These are phyloP conservation scores for Menura novaehollandiae DNA, from an alignment of 2,113 vertebrate species.

Conservation along the genomic window DNA sequence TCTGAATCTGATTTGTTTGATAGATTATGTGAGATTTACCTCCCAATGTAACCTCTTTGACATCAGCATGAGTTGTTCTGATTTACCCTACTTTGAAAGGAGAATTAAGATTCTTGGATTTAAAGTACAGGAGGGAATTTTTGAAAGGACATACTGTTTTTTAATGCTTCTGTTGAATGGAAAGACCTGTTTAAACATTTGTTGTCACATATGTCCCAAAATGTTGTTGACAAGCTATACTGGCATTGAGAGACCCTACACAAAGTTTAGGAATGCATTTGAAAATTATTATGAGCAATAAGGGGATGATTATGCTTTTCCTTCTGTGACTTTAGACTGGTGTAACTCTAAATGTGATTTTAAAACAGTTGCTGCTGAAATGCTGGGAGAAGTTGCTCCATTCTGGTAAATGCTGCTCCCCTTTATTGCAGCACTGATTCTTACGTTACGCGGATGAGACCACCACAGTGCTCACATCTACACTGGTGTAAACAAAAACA, in stretches of 20 bases:
- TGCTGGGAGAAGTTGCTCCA: neutral
- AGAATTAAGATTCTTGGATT: conserved; percentile 44
- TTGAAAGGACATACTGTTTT: conserved; percentile 35
- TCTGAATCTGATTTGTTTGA: neutral
- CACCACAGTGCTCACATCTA: neutral
- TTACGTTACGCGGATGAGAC: neutral
- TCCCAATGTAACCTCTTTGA: neutral
- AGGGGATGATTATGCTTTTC: conserved; percentile 19
- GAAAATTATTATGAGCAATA: conserved; percentile 16
- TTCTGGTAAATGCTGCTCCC: neutral
- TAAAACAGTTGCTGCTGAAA: neutral
- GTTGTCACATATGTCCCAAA: conserved; percentile 55
- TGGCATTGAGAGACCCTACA: conserved; percentile 57
- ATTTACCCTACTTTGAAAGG: conserved; percentile 3
- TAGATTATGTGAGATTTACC: neutral
- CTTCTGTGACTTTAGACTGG: conserved; percentile 13
- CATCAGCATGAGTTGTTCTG: neutral
- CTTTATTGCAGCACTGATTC: neutral
- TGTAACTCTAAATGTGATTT: neutral
- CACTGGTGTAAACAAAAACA: neutral
- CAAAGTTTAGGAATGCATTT: conserved; percentile 53
- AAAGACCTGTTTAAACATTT: conserved; percentile 61
- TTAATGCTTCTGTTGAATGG: neutral
- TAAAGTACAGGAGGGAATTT: conserved; percentile 25
- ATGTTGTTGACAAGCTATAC: conserved; percentile 62